These are phyloP conservation scores for Zaprionus kolodkinae DNA, from an alignment of 1,140 invertebrate species.

Conservation along the genomic window DNA sequence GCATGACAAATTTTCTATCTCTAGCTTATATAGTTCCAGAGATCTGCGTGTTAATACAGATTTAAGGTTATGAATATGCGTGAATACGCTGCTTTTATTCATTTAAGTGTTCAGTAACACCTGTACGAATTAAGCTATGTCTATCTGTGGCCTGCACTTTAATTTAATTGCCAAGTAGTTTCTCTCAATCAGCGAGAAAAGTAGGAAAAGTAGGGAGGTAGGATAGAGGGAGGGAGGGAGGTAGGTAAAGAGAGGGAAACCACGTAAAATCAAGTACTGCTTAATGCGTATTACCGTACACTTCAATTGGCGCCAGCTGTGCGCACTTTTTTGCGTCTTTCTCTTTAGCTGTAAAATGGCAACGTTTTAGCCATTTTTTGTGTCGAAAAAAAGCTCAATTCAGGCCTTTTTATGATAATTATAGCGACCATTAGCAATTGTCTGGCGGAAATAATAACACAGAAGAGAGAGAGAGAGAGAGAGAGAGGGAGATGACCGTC, in stretches of 20 bases:
- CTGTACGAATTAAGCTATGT: not conserved
- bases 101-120: not conserved
- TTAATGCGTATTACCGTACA: conserved; percentile 13
- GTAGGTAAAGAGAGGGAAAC: not conserved
- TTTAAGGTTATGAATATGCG: not conserved
- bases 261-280: conserved; percentile 22
- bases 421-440: conserved; percentile 75
- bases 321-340: conserved; percentile 1
- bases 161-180: conserved; percentile 8
- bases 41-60: not conserved
- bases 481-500: not conserved
- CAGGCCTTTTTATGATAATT: conserved; percentile 73
- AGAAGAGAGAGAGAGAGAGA: not conserved
- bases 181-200: not conserved
- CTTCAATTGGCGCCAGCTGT: conserved; percentile 16
- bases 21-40: not conserved
- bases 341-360: conserved; percentile 8
- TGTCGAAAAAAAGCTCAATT: conserved; percentile 39
- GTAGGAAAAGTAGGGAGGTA: not conserved
- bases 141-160: not conserved
- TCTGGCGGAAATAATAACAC: conserved; percentile 72
- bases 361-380: conserved; percentile 29
- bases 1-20: not conserved
- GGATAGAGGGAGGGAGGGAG: not conserved
- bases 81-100: no score